Evolutionary conservation across 37 sponge, comb jelly and placozoan species (phyloP).

Genomic region (Diacarnus erythraeanus): DNA sequence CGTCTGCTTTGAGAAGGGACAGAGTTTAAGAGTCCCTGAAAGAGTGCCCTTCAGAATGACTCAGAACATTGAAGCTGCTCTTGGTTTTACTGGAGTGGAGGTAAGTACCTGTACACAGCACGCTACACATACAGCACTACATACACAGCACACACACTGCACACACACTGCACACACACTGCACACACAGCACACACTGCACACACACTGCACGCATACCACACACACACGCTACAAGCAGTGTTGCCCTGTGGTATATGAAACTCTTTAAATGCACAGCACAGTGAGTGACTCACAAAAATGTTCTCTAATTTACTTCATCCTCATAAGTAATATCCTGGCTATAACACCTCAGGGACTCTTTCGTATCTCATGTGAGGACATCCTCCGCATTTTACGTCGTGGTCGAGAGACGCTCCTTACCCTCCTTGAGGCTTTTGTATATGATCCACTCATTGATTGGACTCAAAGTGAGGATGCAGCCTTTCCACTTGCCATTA

Average conservation of each 20-base stretch:
- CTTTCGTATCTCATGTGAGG: slow-evolving; percentile 94
- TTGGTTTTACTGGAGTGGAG: slow-evolving; percentile 96
- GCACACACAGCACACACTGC: too few species aligned
- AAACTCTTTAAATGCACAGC: too few species aligned
- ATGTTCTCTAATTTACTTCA: background rate
- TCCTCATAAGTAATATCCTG: background rate
- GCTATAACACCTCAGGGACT: slow-evolving; percentile 55
- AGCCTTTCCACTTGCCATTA: slow-evolving; percentile 74
- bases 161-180: too few species aligned
- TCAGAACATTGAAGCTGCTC: slow-evolving; percentile 89
- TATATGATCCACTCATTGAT: slow-evolving; percentile 95
- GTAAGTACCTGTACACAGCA: slow-evolving; percentile 17
- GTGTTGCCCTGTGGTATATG: too few species aligned
- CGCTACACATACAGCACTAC: too few species aligned
- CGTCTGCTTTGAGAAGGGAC: slow-evolving; percentile 99
- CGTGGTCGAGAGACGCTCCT: slow-evolving; percentile 89
- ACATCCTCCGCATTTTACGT: slow-evolving; percentile 80
- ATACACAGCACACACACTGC: too few species aligned
- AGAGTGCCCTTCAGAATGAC: slow-evolving; percentile 97
- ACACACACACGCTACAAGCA: too few species aligned
- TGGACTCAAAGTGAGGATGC: slow-evolving; percentile 98
- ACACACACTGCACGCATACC: too few species aligned
- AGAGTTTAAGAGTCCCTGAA: slow-evolving; percentile 94
- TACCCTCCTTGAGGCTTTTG: slow-evolving; percentile 94
- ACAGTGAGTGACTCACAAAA: too few species aligned